Evolutionary conservation across 2,113 vertebrate species (phyloP), one percentile per base, ranked within the genome.

Genomic region (Theropithecus gelada): DNA sequence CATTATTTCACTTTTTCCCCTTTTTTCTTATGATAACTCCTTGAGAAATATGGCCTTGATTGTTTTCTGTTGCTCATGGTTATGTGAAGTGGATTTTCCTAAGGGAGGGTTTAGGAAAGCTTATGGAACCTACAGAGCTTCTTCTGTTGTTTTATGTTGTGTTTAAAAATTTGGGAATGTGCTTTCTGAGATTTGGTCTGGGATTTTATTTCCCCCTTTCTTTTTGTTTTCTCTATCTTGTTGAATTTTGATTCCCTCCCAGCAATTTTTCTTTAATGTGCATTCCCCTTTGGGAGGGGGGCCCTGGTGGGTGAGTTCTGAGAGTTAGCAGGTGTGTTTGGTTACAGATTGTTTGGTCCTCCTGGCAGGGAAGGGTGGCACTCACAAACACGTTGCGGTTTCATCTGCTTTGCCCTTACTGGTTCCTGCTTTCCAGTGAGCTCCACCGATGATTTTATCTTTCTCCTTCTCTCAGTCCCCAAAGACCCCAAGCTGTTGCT

Each of bases 61-160:
- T 85, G 11, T 87, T 68, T 38, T 59, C 76, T 8, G 4, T 82
- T 68, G 78, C 48, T 93, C 50, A 66, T 81, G 18, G 81, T 92
- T 92, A 52, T 89, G 25, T 61, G 27, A 96, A 97, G 78, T 45
- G 20, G 45, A 40, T 78, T 86, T 96, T 94, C 66, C 22, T 80
- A 75, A 78, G 27, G 3, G 35, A 12, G 14, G 3, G 20, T 72
- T 93, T 95, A 88, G 32, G 40, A 55, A 64, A 91, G 32, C 52
- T 91, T 79, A 70, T 32, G 3, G 80, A 75, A 75, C 57, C 57
- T 18, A 72, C 14, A 48, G 20, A 76, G 0, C 8, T 92, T 32
- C 30, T 6, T 81, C 61, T 84, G 87, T 68, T 75, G 20, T 50
- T 93, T 81, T 38, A 5, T 55, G 3, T 18, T 82, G 23, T 48